Evolutionary conservation across 2,113 vertebrate species (phyloP), one percentile per base, ranked within the genome.

Genomic region (Cynocephalus volans): DNA sequence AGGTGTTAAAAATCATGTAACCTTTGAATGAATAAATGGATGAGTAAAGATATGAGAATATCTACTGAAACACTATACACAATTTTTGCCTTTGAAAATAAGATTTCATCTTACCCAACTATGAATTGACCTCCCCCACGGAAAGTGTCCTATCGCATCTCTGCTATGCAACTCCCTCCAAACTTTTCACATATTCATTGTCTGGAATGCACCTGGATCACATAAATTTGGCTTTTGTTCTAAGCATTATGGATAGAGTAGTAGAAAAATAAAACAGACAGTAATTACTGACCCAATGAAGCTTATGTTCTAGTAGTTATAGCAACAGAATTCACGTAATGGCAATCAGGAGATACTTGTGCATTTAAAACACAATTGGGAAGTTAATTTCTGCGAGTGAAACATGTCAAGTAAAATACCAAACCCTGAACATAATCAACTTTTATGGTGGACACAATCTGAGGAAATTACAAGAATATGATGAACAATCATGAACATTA

Each of bases 31-130:
- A 76, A 76, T 95, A 23, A 85, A 69, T 80, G 24, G 69, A 69
- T 52, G 60, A 72, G 52, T 48, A 12, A 45, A 73, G 17, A 70
- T 64, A 85, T 45, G 12, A 52, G 69, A 95, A 80, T 86, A 15
- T 26, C 54, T 90, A 70, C 26, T 28, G 5, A 87, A 85, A 80
- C 3, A 41, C 24, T 88, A 41, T 70, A 28, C 48, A 65, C 14
- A 54, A 64, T n/a, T 92, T 85, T 91, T 86, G 26, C 21, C 28
- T 60, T 26, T 92, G 64, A 72, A 86, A 79, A 72, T 83, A 72
- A 91, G 31, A 70, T 95, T 86, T 54, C 33, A 54, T 79, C 15
- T 67, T 21, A 45, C 14, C 33, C 21, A 62, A 85, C 41, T 86
- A 67, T 28, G 8, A 72, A 79, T 26, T 72, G 11, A 19, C 17